Percentiles rank a stretch among this genome's conserved stretches.
Conservation (phyloP, 2,113 vertebrate species). For the Hemiscyllium ocellatum region DNA sequence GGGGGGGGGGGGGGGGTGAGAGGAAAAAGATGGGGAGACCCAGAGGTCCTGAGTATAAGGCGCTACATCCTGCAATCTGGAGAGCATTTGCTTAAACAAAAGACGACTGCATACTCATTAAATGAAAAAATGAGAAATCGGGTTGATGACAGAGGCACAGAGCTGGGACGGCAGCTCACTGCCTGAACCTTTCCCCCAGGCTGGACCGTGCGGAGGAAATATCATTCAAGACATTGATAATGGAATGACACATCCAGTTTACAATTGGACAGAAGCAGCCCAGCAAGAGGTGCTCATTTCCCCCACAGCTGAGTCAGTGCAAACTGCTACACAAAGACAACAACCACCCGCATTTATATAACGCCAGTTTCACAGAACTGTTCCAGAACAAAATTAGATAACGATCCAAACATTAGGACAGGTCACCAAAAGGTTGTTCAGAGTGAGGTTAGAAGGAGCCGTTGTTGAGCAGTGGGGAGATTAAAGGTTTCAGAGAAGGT, state of each 20-base stretch:
- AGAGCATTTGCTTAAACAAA: neutral
- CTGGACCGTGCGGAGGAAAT: neutral
- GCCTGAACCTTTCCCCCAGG: neutral
- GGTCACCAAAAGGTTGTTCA: no score
- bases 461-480: no score
- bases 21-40: no score
- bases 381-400: no score
- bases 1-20: no score
- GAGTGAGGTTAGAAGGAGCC: no score
- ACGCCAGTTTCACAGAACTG: no score
- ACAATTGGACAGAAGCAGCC: neutral
- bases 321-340: neutral
- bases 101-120: neutral
- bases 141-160: neutral
- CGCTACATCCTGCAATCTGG: neutral
- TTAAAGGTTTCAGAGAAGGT: no score
- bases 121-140: neutral
- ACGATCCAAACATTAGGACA: no score
- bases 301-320: neutral
- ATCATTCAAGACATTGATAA: neutral
- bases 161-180: neutral
- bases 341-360: no score
- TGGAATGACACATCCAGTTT: neutral
- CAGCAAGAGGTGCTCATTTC: neutral
- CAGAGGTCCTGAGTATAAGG: neutral